phyloP scores from a whole-genome alignment of 1,140 invertebrate genomes.

The Pristionchus pacificus region DNA sequence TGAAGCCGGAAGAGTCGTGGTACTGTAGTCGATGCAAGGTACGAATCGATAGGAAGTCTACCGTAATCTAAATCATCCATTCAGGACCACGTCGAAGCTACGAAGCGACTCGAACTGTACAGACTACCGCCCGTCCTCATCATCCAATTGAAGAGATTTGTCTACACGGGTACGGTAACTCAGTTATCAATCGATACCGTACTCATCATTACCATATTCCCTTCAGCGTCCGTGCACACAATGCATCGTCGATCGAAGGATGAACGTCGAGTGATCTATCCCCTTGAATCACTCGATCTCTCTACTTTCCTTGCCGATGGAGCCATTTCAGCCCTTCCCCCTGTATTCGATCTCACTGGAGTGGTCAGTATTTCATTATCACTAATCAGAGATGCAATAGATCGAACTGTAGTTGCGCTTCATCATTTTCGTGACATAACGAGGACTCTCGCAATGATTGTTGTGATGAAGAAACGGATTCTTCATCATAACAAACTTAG shows the following conservation, averaged over 20 bases:
- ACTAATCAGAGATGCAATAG: no score
- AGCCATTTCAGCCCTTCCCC: slow-evolving; percentile 26
- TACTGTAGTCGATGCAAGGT: slow-evolving; percentile 58
- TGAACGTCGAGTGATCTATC: slow-evolving; percentile 35
- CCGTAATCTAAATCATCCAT: neutral
- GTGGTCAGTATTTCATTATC: slow-evolving; percentile 19
- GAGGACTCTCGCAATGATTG: no score
- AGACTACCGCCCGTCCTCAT: slow-evolving; percentile 60
- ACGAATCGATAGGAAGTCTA: neutral
- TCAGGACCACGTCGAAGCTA: slow-evolving; percentile 58
- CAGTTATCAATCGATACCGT: slow-evolving; percentile 60
- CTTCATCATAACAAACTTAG: no score
- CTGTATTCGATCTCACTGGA: slow-evolving; percentile 39
- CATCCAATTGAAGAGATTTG: slow-evolving; percentile 63
- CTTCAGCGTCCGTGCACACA: slow-evolving; percentile 26
- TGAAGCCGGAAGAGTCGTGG: slow-evolving; percentile 64
- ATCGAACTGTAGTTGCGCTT: no score
- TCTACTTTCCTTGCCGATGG: slow-evolving; percentile 27
- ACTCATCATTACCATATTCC: neutral
- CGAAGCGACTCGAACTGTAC: slow-evolving; percentile 62
- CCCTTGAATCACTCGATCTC: slow-evolving; percentile 32
- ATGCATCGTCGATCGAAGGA: slow-evolving; percentile 37
- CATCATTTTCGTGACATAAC: no score
- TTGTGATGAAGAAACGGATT: no score
- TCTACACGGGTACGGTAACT: slow-evolving; percentile 55